Conservation (phyloP, 2,888 invertebrate genomes). For the Andrena marginata region DNA sequence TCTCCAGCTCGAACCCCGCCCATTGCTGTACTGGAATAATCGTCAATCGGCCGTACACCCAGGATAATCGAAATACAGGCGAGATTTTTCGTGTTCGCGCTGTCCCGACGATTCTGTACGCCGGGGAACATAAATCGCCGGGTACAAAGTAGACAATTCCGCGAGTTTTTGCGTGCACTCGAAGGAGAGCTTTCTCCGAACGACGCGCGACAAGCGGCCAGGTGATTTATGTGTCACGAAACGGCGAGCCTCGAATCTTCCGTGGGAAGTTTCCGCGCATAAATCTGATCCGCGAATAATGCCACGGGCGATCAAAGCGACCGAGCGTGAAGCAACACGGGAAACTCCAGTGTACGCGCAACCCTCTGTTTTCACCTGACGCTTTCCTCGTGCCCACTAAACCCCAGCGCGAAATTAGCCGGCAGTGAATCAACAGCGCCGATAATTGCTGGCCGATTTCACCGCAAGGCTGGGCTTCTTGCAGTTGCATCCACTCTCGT, state of each 20-base stretch:
- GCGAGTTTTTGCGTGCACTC: conserved; percentile 25
- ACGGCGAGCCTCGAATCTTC: conserved; percentile 56
- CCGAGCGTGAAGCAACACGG: conserved; percentile 43
- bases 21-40: neutral
- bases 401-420: conserved; percentile 18
- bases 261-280: conserved; percentile 64
- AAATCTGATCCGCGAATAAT: conserved; percentile 61
- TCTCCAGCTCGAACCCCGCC: neutral
- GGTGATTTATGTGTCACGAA: conserved; percentile 60
- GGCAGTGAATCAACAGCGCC: conserved; percentile 15
- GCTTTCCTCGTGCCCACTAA: neutral
- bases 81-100: neutral
- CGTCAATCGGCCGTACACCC: neutral
- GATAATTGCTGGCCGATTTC: conserved; percentile 12
- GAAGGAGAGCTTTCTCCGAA: conserved; percentile 50
- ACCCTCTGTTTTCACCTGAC: conserved; percentile 22
- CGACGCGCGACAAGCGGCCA: conserved; percentile 47
- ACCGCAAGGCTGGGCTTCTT: neutral
- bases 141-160: conserved; percentile 45
- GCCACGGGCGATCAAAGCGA: conserved; percentile 56
- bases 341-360: conserved; percentile 14
- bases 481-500: neutral
- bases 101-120: conserved; percentile 7
- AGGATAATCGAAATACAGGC: neutral
- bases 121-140: conserved; percentile 37